These are phyloP conservation scores for Hyperopisus bebe DNA, from an alignment of 2,113 vertebrate genomes.

Conservation along the genomic window DNA sequence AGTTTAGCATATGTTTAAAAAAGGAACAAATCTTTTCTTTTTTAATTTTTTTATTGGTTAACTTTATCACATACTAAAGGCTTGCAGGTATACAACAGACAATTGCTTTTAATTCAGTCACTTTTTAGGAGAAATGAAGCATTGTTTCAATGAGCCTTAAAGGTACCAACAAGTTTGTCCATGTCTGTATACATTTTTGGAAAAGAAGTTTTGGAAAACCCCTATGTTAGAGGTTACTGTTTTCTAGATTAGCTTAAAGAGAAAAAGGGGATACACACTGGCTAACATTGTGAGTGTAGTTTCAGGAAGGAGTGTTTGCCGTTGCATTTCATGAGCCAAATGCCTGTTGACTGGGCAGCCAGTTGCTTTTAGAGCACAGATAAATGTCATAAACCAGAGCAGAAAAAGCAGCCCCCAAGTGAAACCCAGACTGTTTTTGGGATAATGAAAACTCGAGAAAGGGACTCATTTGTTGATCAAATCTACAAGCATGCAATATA, in stretches of 20 bases:
- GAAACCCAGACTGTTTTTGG: background rate
- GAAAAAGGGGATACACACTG: background rate
- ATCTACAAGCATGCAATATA: background rate
- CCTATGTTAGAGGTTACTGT: background rate
- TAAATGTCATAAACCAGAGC: background rate
- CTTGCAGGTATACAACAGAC: too few relatives aligned
- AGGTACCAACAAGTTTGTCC: too few relatives aligned
- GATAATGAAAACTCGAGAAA: background rate
- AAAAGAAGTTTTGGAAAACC: background rate
- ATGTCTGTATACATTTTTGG: too few relatives aligned
- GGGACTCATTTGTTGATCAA: background rate
- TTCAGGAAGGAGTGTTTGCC: background rate
- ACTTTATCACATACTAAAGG: too few relatives aligned
- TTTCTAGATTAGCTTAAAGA: background rate
- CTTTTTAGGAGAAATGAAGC: too few relatives aligned
- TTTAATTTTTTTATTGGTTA: too few relatives aligned
- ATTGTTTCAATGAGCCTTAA: too few relatives aligned
- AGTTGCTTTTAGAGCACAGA: background rate
- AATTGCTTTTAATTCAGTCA: too few relatives aligned
- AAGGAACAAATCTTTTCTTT: too few relatives aligned
- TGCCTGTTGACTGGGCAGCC: background rate
- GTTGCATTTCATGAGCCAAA: background rate
- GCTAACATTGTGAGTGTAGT: background rate
- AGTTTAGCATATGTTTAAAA: too few relatives aligned
- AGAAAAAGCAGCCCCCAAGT: background rate